Percentiles rank a stretch among this genome's conserved stretches.
Conservation (phyloP, 2,888 invertebrate species). For the Lasiommata megera region DNA sequence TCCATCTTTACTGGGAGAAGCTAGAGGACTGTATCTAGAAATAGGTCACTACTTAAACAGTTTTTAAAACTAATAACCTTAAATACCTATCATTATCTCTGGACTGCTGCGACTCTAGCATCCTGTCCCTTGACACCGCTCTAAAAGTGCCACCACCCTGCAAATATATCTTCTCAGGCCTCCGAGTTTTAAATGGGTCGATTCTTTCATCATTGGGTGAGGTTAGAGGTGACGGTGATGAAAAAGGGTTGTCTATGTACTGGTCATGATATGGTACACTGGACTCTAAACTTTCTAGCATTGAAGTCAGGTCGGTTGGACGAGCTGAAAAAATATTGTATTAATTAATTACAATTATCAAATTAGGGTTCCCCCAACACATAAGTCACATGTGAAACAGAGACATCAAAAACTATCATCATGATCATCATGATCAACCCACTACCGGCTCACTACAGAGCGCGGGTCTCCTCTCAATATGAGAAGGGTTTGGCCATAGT, state of each 20-base stretch:
- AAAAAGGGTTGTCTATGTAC: slow-evolving; percentile 77
- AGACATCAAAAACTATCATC: too few species aligned
- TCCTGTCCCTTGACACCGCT: slow-evolving; percentile 70
- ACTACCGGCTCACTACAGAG: too few species aligned
- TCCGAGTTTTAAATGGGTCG: slow-evolving; percentile 57
- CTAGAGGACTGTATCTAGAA: too few species aligned
- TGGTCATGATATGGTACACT: slow-evolving; percentile 67
- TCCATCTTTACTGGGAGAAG: too few species aligned
- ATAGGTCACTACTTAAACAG: too few species aligned
- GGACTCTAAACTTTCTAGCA: slow-evolving; percentile 69
- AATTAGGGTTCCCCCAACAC: too few species aligned
- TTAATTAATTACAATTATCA: too few species aligned
- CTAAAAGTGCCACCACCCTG: slow-evolving; percentile 76
- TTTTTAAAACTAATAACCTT: slow-evolving; percentile 59
- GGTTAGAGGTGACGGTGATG: slow-evolving; percentile 74
- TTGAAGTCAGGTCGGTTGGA: slow-evolving; percentile 68
- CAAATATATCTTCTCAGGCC: slow-evolving; percentile 72
- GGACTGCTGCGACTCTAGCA: slow-evolving; percentile 66
- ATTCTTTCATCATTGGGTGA: slow-evolving; percentile 73
- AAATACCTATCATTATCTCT: slow-evolving; percentile 71
- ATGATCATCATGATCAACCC: too few species aligned
- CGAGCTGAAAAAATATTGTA: slow-evolving; percentile 47
- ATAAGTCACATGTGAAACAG: too few species aligned
- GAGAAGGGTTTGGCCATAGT: too few species aligned
- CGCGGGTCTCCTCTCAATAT: too few species aligned